Conservation (phyloP, 2,797 vertebrate species). For the Mallotus villosus region DNA sequence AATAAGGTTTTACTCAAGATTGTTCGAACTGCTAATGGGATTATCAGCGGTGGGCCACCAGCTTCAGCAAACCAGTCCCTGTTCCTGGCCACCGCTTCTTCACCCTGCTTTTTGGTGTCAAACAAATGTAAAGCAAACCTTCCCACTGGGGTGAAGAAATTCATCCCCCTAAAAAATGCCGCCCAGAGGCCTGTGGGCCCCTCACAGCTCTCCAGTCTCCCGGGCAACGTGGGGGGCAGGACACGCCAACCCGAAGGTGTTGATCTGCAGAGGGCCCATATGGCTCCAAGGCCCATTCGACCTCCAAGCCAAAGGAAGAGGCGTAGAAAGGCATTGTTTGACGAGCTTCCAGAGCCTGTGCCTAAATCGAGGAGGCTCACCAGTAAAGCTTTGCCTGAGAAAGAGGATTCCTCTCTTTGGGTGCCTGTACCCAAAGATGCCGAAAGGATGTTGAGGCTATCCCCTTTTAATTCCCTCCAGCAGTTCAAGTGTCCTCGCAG, state of each 20-base stretch:
- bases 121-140: slow-evolving; percentile 61
- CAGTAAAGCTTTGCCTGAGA: slow-evolving; percentile 80
- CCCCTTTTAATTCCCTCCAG: slow-evolving; percentile 87
- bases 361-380: slow-evolving; percentile 80
- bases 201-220: slow-evolving; percentile 42
- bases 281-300: slow-evolving; percentile 60
- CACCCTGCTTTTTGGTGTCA: slow-evolving; percentile 75
- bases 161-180: slow-evolving; percentile 52
- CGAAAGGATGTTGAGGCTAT: slow-evolving; percentile 85
- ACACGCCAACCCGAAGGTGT: slow-evolving; percentile 36
- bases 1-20: slow-evolving; percentile 79
- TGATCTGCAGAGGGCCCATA: slow-evolving; percentile 47
- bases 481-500: slow-evolving; percentile 90
- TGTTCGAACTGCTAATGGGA: slow-evolving; percentile 64
- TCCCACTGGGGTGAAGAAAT: slow-evolving; percentile 61
- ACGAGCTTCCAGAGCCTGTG: slow-evolving; percentile 71
- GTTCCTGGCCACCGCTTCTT: slow-evolving; percentile 70
- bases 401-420: slow-evolving; percentile 69
- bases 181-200: slow-evolving; percentile 47
- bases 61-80: slow-evolving; percentile 65
- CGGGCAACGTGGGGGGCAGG: slow-evolving; percentile 42
- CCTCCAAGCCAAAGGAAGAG: slow-evolving; percentile 83
- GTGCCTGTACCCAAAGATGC: slow-evolving; percentile 82
- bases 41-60: slow-evolving; percentile 60
- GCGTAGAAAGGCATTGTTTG: slow-evolving; percentile 80